Conservation (phyloP, 2,888 invertebrate species). For the Auanema sp. region DNA sequence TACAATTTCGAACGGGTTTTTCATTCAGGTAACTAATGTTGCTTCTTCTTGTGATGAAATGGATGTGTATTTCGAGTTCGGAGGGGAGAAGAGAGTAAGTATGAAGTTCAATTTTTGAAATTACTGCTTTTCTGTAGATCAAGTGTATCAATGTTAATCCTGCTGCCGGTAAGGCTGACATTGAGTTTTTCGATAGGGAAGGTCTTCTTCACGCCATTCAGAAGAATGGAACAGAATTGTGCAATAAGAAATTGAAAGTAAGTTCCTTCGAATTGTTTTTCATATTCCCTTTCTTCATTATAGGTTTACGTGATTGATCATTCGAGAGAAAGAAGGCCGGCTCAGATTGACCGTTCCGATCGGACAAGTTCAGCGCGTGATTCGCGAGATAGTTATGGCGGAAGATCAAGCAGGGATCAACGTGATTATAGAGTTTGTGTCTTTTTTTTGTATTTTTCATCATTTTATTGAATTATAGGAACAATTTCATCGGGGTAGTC, state of each 20-base stretch:
- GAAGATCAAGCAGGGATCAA: no score
- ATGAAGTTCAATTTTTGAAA: background rate
- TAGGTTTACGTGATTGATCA: background rate
- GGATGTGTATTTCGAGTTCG: no score
- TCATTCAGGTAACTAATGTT: no score
- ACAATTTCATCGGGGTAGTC: conserved; percentile 2
- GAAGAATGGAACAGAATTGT: background rate
- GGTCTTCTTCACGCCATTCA: background rate
- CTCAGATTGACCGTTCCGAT: no score
- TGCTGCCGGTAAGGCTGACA: background rate
- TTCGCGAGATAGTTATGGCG: no score
- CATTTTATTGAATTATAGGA: conserved; percentile 2
- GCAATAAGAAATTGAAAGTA: background rate
- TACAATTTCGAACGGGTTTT: background rate
- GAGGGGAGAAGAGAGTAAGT: no score
- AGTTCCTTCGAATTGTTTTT: background rate
- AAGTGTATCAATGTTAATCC: background rate
- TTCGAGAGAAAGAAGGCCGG: no score
- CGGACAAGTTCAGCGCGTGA: no score
- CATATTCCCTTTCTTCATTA: background rate
- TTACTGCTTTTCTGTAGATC: background rate
- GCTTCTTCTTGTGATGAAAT: no score
- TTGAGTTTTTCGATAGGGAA: background rate
- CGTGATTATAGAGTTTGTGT: no score
- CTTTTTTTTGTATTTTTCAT: background rate